Percentiles rank a stretch among this genome's conserved stretches.
Conservation (phyloP, 2,113 vertebrate genomes). For the Antigone vipio region DNA sequence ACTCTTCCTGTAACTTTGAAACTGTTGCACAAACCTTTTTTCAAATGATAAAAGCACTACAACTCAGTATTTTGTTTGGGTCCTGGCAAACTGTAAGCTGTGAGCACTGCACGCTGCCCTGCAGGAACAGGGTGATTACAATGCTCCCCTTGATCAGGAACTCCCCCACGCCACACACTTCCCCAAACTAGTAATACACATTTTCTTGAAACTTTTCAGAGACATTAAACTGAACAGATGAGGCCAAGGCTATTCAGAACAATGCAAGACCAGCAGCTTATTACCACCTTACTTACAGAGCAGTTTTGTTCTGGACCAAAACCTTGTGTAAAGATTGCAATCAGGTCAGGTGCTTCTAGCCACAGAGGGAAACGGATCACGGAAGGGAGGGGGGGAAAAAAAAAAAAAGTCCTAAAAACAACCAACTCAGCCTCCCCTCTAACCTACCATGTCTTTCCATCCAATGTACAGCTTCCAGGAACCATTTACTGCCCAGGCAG, state of each 20-base stretch:
- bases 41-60: neutral
- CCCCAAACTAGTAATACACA: accelerated
- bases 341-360: neutral
- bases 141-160: neutral
- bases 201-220: neutral
- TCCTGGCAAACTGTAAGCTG: neutral
- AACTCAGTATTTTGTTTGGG: neutral
- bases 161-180: neutral
- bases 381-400: neutral
- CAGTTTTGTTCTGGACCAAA: neutral
- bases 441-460: neutral
- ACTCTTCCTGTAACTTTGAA: neutral
- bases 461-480: neutral
- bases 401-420: neutral
- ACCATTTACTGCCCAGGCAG: neutral
- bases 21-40: neutral
- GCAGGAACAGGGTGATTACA: accelerated
- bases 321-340: neutral
- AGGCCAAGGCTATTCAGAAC: neutral
- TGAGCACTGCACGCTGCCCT: neutral
- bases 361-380: neutral
- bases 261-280: neutral
- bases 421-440: neutral
- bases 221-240: neutral
- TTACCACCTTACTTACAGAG: neutral